Conservation (phyloP, 2,888 invertebrate species). For the Colostygia pectinataria region DNA sequence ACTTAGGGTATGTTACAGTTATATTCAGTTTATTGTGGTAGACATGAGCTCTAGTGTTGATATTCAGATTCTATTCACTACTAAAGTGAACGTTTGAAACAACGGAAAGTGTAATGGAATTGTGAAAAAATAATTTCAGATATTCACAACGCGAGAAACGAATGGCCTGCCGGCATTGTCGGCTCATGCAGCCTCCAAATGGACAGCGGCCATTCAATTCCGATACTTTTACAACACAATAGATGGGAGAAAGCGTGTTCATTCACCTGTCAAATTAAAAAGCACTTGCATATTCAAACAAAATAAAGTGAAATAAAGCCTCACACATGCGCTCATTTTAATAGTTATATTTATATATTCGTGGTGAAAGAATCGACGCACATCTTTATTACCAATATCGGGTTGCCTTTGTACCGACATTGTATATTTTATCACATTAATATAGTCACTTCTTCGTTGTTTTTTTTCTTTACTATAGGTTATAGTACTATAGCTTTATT, state of each 20-base stretch:
- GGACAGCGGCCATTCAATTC: constrained; percentile 77
- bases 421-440: background rate
- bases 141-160: constrained; percentile 68
- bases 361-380: constrained; percentile 23
- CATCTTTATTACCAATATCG: background rate
- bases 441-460: no score
- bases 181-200: constrained; percentile 69
- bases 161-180: constrained; percentile 68
- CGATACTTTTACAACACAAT: constrained; percentile 81
- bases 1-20: no score
- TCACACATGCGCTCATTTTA: constrained; percentile 19
- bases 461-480: no score
- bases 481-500: no score
- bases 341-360: background rate
- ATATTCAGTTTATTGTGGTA: no score
- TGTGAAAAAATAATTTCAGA: constrained; percentile 68
- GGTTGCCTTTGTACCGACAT: background rate
- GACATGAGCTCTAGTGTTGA: background rate
- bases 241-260: constrained; percentile 76
- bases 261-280: constrained; percentile 81
- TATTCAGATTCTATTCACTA: constrained; percentile 29
- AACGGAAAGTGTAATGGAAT: constrained; percentile 63
- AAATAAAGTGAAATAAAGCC: constrained; percentile 43
- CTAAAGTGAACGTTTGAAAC: constrained; percentile 38
- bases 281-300: constrained; percentile 75